Evolutionary conservation across 2,113 vertebrate genomes (phyloP).

Genomic region (Alethe castanea): DNA sequence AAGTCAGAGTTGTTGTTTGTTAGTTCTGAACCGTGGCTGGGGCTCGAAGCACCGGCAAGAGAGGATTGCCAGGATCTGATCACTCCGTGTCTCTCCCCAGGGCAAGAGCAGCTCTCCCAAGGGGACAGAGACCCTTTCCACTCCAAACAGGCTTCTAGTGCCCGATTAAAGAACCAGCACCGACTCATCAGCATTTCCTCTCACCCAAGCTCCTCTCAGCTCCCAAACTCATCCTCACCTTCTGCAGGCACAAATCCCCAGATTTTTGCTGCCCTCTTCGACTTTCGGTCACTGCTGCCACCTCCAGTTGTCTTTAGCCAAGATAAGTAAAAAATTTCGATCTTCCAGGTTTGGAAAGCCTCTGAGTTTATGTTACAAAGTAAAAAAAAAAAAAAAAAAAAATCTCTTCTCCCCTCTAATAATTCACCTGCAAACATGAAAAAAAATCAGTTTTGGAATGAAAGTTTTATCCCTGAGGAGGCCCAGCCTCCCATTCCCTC

Average conservation of each 20-base stretch:
- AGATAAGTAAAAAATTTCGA: background rate
- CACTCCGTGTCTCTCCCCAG: background rate
- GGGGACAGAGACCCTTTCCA: background rate
- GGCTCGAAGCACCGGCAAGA: background rate
- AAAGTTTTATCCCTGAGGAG: background rate
- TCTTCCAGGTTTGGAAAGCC: background rate
- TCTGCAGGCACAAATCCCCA: background rate
- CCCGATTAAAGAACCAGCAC: background rate
- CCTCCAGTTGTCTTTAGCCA: background rate
- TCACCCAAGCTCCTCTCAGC: background rate
- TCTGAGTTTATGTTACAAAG: background rate
- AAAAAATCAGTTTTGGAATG: background rate
- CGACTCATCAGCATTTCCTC: background rate
- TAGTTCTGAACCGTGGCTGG: background rate
- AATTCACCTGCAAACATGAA: background rate
- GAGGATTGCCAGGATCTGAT: background rate
- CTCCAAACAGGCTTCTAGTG: background rate
- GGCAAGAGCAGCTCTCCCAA: background rate
- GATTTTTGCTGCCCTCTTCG: background rate
- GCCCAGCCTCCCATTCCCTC: background rate
- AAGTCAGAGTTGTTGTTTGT: background rate
- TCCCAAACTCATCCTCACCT: background rate
- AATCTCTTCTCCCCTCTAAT: background rate
- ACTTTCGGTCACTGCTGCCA: background rate
- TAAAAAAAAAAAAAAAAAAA: background rate